These are phyloP conservation scores for Phyllotreta cruciferae DNA, from an alignment of 2,888 invertebrate species.

Conservation along the genomic window DNA sequence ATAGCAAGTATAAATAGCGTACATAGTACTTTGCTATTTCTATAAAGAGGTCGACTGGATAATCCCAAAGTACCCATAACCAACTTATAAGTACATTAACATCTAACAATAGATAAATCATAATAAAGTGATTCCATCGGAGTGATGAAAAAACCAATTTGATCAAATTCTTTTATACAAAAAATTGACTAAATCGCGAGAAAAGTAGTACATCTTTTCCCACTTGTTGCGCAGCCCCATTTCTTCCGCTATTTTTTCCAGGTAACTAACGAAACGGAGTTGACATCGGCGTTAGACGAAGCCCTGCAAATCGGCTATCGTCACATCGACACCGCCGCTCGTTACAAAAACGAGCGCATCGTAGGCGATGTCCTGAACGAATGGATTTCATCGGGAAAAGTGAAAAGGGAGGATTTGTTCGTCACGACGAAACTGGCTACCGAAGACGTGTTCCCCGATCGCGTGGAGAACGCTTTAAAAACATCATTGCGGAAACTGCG, in stretches of 20 bases:
- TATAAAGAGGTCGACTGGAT: no score
- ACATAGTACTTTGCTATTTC: no score
- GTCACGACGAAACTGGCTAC: slow-evolving; percentile 80
- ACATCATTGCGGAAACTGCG: slow-evolving; percentile 72
- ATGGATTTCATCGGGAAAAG: slow-evolving; percentile 71
- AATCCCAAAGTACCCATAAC: no score
- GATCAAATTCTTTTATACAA: no score
- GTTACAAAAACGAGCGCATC: slow-evolving; percentile 75
- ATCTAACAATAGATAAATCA: no score
- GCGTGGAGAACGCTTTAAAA: slow-evolving; percentile 69
- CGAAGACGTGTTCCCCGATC: slow-evolving; percentile 43
- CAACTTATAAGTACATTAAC: no score
- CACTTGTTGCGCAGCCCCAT: neutral
- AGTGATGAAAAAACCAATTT: no score
- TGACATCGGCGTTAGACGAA: slow-evolving; percentile 69
- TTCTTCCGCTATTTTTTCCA: slow-evolving; percentile 49
- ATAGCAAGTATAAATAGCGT: no score
- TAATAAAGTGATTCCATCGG: no score
- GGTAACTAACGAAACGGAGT: slow-evolving; percentile 68
- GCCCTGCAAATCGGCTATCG: slow-evolving; percentile 79
- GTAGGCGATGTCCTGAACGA: slow-evolving; percentile 74
- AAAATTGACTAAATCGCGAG: no score
- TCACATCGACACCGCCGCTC: slow-evolving; percentile 79
- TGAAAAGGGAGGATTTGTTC: slow-evolving; percentile 79
- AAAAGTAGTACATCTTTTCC: no score